Evolutionary conservation across 2,113 vertebrate species (phyloP).

Genomic region (Acrocephalus kingi): DNA sequence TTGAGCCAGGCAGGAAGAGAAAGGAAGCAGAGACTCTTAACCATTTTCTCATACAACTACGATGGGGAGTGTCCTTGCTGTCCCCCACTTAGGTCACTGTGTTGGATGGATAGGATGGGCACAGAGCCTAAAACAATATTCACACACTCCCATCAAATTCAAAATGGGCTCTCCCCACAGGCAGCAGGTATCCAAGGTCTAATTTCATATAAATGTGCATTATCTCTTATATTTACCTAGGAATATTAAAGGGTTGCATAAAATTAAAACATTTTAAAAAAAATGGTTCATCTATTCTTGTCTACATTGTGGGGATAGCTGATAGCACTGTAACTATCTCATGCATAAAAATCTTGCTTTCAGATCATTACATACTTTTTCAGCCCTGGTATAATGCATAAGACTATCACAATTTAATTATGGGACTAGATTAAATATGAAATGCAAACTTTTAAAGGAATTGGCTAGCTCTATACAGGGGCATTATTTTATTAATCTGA

Average conservation of each 20-base stretch:
- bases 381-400: conserved; percentile 3
- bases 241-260: background rate
- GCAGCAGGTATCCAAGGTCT: background rate
- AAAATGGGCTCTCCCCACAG: background rate
- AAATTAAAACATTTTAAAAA: conserved; percentile 2
- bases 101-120: too few species aligned
- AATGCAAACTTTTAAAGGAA: conserved; percentile 35
- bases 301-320: background rate
- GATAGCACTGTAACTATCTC: conserved; percentile 10
- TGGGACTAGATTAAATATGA: conserved; percentile 35
- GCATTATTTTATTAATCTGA: conserved; percentile 33
- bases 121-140: background rate
- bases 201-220: background rate
- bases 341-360: conserved; percentile 35
- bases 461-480: background rate
- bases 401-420: conserved; percentile 16
- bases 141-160: background rate
- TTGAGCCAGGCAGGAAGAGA: background rate
- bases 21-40: background rate
- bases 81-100: accelerated
- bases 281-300: background rate
- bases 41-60: accelerated
- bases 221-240: background rate
- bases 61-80: background rate
- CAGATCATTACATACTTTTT: conserved; percentile 40